Evolutionary conservation across 2,888 invertebrate genomes (phyloP).

Genomic region (Saturnia pavonia): DNA sequence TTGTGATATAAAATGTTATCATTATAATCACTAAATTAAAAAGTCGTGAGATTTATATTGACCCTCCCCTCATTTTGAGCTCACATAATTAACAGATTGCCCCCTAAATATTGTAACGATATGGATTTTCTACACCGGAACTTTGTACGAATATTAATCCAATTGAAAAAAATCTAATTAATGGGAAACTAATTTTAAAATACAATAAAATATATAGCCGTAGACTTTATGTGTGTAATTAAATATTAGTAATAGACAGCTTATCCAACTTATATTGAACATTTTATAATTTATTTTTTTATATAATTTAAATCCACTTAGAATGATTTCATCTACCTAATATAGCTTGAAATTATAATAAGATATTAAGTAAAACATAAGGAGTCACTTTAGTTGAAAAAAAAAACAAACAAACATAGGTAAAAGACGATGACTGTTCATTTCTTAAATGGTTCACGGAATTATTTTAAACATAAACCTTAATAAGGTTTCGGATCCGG

Average conservation of each 20-base stretch:
- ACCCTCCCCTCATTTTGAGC: too few species aligned
- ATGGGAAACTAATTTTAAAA: not conserved
- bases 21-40: too few species aligned
- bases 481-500: constrained; percentile 27
- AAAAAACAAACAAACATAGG: too few species aligned
- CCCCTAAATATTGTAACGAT: not conserved
- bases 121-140: not conserved
- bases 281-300: too few species aligned
- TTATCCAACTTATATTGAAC: not conserved
- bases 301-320: too few species aligned
- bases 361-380: too few species aligned
- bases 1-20: not conserved
- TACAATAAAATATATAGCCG: not conserved
- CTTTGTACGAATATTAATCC: not conserved
- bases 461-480: not conserved
- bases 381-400: too few species aligned
- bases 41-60: too few species aligned
- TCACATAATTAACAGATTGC: too few species aligned
- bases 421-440: not conserved
- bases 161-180: not conserved
- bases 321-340: too few species aligned
- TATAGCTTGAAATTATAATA: too few species aligned
- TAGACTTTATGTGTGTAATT: not conserved
- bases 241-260: not conserved
- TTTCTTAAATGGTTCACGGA: not conserved